A percentile compares a stretch with the other conserved stretches of the same genome.
Evolutionary conservation across 2,888 invertebrate genomes (phyloP).

Genomic region (Pachymerium ferrugineum): DNA sequence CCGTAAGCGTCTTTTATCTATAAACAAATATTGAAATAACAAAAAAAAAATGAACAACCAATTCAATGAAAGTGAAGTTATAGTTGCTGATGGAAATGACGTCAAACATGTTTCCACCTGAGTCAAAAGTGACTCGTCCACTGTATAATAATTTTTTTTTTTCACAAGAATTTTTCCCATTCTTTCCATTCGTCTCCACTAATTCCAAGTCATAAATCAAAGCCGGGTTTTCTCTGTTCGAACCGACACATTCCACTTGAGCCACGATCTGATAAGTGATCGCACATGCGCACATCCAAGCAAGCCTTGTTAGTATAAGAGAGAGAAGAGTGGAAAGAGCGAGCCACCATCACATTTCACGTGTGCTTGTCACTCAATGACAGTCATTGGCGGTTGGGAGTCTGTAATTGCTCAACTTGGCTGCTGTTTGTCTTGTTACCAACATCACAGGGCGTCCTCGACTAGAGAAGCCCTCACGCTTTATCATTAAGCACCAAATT

Average conservation of each 20-base stretch:
- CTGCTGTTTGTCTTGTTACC: constrained; percentile 13
- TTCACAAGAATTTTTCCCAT: not conserved
- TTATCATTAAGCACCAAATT: not conserved
- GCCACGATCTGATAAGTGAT: constrained; percentile 13
- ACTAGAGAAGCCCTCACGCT: not conserved
- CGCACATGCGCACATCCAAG: constrained; percentile 8
- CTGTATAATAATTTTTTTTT: too few relatives aligned
- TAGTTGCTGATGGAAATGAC: too few relatives aligned
- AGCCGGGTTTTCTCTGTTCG: not conserved
- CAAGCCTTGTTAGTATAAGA: constrained; percentile 4
- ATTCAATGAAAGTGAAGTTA: too few relatives aligned
- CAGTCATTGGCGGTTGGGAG: constrained; percentile 13
- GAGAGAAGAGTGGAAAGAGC: constrained; percentile 5
- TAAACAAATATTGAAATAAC: too few relatives aligned
- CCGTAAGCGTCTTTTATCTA: too few relatives aligned
- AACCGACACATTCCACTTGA: constrained; percentile 13
- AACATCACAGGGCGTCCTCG: constrained; percentile 4
- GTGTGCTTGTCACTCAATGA: constrained; percentile 13
- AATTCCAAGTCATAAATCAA: constrained; percentile 13
- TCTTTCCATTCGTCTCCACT: constrained; percentile 8
- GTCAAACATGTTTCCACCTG: too few relatives aligned
- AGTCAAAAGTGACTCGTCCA: too few relatives aligned
- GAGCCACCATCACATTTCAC: constrained; percentile 3
- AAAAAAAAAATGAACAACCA: too few relatives aligned
- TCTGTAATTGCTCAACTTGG: constrained; percentile 13